Evolutionary conservation across 2,888 invertebrate species (phyloP).

Genomic region (Exephanes ischioxanthus): DNA sequence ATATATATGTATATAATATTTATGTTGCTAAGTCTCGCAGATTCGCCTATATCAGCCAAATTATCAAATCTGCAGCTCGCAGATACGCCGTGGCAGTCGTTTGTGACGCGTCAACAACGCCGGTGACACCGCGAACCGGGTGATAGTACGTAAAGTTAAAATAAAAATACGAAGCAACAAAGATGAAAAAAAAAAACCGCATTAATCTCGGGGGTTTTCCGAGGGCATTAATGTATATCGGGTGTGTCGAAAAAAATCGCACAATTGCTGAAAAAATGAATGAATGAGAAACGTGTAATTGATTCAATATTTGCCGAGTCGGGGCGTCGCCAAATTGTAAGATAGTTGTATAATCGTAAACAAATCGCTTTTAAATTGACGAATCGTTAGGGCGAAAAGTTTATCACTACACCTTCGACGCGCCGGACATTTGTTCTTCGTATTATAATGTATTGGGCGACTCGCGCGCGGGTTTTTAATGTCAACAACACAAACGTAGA

Average conservation of each 20-base stretch:
- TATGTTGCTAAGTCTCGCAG: slow-evolving; percentile 28
- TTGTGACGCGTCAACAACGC: slow-evolving; percentile 44
- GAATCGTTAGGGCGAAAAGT: slow-evolving; percentile 78
- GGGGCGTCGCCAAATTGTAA: slow-evolving; percentile 73
- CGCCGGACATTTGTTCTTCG: slow-evolving; percentile 22
- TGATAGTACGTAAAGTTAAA: not conserved
- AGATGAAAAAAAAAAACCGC: not conserved
- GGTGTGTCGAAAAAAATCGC: slow-evolving; percentile 69
- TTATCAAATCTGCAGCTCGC: slow-evolving; percentile 40
- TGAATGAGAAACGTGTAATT: slow-evolving; percentile 48
- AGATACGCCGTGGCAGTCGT: not conserved
- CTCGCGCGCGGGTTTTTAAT: slow-evolving; percentile 42
- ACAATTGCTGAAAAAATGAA: slow-evolving; percentile 67
- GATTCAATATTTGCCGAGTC: slow-evolving; percentile 51
- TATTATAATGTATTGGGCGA: slow-evolving; percentile 29
- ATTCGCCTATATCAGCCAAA: slow-evolving; percentile 51
- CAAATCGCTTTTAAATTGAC: slow-evolving; percentile 80
- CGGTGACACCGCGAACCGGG: slow-evolving; percentile 38
- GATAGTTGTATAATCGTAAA: slow-evolving; percentile 84
- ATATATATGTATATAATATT: slow-evolving; percentile 26
- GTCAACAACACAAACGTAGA: slow-evolving; percentile 30
- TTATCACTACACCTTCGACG: slow-evolving; percentile 77
- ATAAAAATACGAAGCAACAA: not conserved
- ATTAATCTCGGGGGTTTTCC: not conserved
- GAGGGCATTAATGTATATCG: slow-evolving; percentile 8